Conservation (phyloP, 30 jellyfish, hydroid and myxozoan species). For the Aurelia sp. region DNA sequence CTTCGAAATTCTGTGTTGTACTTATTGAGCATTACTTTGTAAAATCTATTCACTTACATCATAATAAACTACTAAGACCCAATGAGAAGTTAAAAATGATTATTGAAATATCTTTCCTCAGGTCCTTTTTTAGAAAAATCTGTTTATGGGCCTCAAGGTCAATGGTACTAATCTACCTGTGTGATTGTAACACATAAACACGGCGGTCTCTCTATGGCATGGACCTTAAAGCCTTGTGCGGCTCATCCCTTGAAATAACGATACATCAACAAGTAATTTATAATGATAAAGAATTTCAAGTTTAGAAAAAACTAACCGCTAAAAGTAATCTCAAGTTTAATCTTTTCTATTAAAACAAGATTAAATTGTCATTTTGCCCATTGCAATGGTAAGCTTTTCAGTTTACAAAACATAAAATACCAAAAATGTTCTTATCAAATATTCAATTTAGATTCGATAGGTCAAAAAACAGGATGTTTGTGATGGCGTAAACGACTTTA, state of each 20-base stretch:
- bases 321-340: constrained; percentile 3
- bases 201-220: neutral
- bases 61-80: too few relatives aligned
- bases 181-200: constrained; percentile 2
- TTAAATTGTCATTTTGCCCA: constrained; percentile 26
- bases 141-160: neutral
- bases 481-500: neutral
- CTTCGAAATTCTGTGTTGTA: too few relatives aligned
- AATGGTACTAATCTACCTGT: neutral
- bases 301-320: neutral
- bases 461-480: neutral
- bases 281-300: neutral
- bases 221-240: neutral
- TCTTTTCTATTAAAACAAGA: neutral
- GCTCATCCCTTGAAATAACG: constrained; percentile 5
- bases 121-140: too few relatives aligned
- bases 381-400: neutral
- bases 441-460: neutral
- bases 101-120: too few relatives aligned
- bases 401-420: constrained; percentile 26
- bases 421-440: constrained; percentile 15
- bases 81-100: too few relatives aligned
- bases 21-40: too few relatives aligned
- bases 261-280: neutral
- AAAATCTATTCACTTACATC: too few relatives aligned